Base-by-base conservation (phyloP, 2,888 invertebrate species). In the Heliconius cydno region DNA sequence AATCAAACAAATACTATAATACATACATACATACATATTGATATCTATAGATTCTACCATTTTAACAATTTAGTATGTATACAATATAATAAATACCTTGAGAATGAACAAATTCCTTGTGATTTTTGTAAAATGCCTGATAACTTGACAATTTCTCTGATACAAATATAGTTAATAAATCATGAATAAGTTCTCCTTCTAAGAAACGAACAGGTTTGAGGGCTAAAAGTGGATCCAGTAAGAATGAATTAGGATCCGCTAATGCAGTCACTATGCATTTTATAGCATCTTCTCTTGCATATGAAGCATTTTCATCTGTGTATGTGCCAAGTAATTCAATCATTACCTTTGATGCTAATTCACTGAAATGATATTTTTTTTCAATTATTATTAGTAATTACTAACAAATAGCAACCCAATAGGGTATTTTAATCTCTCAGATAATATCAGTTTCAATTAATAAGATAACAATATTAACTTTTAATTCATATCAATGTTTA, bases 281-380 rank as follows among this genome's bases (percentile, higher is more conserved):
- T 88, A 98, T 98, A 3, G 99, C 99, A 95, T 99, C 99, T 90
- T 99, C 99, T 84, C 99, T 96, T 0, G 99, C 99, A 83, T 98
- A 98, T 3, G 98, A 98, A 0, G 99, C 99, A 94, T 99, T 99
- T 88, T 99, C 99, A 82, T 98, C 97, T 38, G 99, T 99, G 92
- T 99, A 99, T 0, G 99, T 99, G 38, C 98, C 98, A 79, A 99
- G 94, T 1, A 99, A 95, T 91, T 99, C 99, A 82, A 99, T 97
- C 99, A 99, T 99, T 6, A 99, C 98, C 91, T 98, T 98, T 28
- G 98, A 97, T 38, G 99, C 98, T 86, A 98, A 96, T 89, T 99
- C 98, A 92, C 98, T 98, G 90, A 28, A 93, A 90, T 86, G 81
- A 83, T 83, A 77, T 79, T 81, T 78, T 30, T 6, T 30, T 28